These are phyloP conservation scores for Mionectes macconnelli DNA, from an alignment of 2,113 vertebrate species.

Conservation along the genomic window DNA sequence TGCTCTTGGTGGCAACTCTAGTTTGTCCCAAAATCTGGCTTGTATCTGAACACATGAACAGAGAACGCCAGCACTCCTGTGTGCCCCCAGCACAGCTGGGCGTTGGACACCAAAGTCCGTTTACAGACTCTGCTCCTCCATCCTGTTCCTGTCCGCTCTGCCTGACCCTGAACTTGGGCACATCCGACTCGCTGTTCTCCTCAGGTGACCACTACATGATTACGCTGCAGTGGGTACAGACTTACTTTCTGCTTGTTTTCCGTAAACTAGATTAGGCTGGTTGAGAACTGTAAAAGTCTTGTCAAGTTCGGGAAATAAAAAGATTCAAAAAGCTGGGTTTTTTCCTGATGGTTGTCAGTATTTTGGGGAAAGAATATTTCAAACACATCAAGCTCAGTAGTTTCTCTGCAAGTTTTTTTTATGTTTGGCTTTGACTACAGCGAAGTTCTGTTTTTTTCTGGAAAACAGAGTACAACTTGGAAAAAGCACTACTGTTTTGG, in stretches of 20 bases:
- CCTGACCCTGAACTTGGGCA: background rate
- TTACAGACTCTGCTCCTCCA: background rate
- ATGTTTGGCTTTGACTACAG: background rate
- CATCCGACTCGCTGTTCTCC: background rate
- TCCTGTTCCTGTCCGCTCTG: rapidly evolving
- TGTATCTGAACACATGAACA: background rate
- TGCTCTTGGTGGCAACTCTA: background rate
- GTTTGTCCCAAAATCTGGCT: background rate
- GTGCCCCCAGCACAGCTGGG: background rate
- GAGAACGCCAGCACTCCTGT: background rate
- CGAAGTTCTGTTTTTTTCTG: background rate
- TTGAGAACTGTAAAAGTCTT: background rate
- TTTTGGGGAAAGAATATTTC: background rate
- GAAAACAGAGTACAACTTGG: background rate
- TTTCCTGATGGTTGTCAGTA: background rate
- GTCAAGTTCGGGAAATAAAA: conserved; percentile 27
- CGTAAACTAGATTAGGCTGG: background rate
- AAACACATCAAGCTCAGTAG: background rate
- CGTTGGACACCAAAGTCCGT: background rate
- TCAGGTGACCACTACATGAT: background rate
- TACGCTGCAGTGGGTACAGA: background rate
- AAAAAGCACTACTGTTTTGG: background rate
- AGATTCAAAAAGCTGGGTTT: background rate
- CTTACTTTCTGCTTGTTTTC: background rate
- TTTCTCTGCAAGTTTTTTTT: background rate